Conservation (phyloP, 2,888 invertebrate genomes). For the Danaus chrysippus region DNA sequence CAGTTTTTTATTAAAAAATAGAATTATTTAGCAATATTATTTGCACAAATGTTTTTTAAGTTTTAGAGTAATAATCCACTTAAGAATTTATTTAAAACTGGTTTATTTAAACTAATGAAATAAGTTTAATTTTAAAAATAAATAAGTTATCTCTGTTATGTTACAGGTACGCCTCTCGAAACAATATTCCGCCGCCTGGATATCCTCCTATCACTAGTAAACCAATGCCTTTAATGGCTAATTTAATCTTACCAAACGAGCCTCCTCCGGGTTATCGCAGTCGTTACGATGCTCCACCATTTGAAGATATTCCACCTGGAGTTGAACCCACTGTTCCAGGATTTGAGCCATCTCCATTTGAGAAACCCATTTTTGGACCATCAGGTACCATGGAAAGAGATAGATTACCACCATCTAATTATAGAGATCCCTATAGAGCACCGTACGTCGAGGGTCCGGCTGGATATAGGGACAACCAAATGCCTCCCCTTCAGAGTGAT, state of each 20-base stretch:
- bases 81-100: too few species aligned
- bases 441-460: conserved; percentile 56
- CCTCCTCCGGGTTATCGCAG: conserved; percentile 62
- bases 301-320: conserved; percentile 80
- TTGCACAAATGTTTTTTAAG: too few species aligned
- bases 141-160: conserved; percentile 13
- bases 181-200: conserved; percentile 53
- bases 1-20: too few species aligned
- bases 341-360: conserved; percentile 78
- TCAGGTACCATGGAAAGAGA: conserved; percentile 60
- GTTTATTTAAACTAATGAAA: too few species aligned
- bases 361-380: conserved; percentile 66
- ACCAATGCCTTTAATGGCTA: conserved; percentile 55
- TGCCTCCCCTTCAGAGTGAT: conserved; percentile 53
- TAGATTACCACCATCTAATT: conserved; percentile 57
- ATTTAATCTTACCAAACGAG: conserved; percentile 50
- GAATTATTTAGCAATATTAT: too few species aligned
- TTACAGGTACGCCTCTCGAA: conserved; percentile 70
- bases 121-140: conserved; percentile 1
- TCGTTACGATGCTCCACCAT: conserved; percentile 67
- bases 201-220: conserved; percentile 61
- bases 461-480: conserved; percentile 53
- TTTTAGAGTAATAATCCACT: too few species aligned
- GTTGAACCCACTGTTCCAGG: conserved; percentile 82
- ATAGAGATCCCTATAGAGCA: conserved; percentile 61